A percentile compares a stretch with the other conserved stretches of the same genome.
phyloP scores from a whole-genome alignment of 1,140 invertebrate species.

The Danaus melanippus region DNA sequence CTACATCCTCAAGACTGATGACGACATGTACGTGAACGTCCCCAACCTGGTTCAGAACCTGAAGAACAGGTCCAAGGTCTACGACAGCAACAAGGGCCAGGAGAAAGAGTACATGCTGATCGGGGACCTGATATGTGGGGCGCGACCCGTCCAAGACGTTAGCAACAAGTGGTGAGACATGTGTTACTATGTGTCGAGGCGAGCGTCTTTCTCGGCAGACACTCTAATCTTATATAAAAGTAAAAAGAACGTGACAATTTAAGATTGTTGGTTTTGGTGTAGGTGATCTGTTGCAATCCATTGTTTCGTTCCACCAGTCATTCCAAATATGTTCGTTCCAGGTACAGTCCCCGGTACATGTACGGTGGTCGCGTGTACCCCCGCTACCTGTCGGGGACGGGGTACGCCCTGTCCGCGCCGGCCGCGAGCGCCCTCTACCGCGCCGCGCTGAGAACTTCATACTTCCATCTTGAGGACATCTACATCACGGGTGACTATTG shows the following conservation, averaged over 20 bases:
- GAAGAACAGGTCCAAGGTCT: constrained; percentile 45
- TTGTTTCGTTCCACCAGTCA: too few species aligned
- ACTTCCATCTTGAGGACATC: constrained; percentile 89
- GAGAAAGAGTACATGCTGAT: constrained; percentile 72
- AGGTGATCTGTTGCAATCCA: too few species aligned
- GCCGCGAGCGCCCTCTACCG: constrained; percentile 79
- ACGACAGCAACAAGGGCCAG: constrained; percentile 23
- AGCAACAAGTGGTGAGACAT: constrained; percentile 82
- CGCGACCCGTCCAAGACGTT: constrained; percentile 79
- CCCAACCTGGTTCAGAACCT: constrained; percentile 72
- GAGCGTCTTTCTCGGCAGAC: too few species aligned
- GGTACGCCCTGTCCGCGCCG: constrained; percentile 84
- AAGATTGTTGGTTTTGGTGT: too few species aligned
- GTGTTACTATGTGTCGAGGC: too few species aligned
- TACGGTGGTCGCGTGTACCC: constrained; percentile 82
- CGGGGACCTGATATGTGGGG: constrained; percentile 83
- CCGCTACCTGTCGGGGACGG: constrained; percentile 87
- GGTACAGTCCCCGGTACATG: constrained; percentile 87
- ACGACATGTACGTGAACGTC: constrained; percentile 88
- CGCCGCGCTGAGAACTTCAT: constrained; percentile 77
- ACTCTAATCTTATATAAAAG: too few species aligned
- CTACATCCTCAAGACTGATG: constrained; percentile 87
- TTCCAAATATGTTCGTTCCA: constrained; percentile 26
- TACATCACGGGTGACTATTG: constrained; percentile 83
- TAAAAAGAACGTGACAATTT: too few species aligned